Percentiles rank a stretch among this genome's conserved stretches.
These are phyloP conservation scores for Mus musculus DNA, from an alignment of 2,113 vertebrate species.

Conservation along the genomic window DNA sequence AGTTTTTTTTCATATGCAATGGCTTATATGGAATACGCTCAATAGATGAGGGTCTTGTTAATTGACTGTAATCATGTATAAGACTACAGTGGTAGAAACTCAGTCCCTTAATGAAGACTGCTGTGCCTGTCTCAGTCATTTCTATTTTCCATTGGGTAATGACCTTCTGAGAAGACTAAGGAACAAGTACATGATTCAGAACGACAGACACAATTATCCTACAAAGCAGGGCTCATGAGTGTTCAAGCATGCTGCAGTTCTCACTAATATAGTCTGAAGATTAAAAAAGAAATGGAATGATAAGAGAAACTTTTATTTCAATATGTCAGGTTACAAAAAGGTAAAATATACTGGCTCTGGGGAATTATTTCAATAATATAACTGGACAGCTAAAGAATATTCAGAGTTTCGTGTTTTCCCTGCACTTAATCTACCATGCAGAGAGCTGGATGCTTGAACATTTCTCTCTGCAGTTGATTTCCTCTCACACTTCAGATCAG, in stretches of 20 bases:
- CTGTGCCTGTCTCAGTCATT: background rate
- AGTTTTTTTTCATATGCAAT: background rate
- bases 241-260: conserved; percentile 38
- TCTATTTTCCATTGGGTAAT: background rate
- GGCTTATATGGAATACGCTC: background rate
- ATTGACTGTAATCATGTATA: background rate
- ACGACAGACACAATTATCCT: conserved; percentile 29
- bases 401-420: conserved; percentile 59
- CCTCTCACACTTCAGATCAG: conserved; percentile 59
- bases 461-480: background rate
- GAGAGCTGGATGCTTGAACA: conserved; percentile 49
- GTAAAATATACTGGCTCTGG: conserved; percentile 61
- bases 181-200: background rate
- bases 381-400: conserved; percentile 68
- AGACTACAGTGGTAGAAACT: background rate
- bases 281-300: conserved; percentile 54
- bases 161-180: background rate
- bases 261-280: conserved; percentile 53
- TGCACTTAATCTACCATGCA: conserved; percentile 63
- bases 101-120: background rate
- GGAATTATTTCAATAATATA: conserved; percentile 75
- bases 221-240: conserved; percentile 54
- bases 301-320: conserved; percentile 60
- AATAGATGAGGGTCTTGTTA: background rate
- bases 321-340: conserved; percentile 52